A percentile compares a stretch with the other conserved stretches of the same genome.
These are phyloP conservation scores for Cassiopea andromeda DNA, from an alignment of 30 jellyfish, hydroid and myxozoan genomes.

Conservation along the genomic window DNA sequence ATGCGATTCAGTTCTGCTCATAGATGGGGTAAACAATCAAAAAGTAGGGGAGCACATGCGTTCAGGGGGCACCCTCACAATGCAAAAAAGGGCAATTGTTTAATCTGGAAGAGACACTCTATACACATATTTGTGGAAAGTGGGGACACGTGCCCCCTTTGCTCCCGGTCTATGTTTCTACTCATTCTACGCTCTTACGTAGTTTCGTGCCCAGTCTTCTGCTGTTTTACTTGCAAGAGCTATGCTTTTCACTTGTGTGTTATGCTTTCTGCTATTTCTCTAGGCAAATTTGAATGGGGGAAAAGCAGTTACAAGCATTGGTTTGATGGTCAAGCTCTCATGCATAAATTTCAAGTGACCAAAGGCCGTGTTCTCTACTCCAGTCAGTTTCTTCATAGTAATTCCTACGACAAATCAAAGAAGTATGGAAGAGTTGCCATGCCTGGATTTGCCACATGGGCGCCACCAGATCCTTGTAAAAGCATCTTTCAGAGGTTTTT, in stretches of 20 bases:
- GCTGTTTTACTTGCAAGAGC: neutral
- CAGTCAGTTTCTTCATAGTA: constrained; percentile 58
- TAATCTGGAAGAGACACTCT: no score
- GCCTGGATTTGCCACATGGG: constrained; percentile 66
- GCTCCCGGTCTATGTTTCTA: no score
- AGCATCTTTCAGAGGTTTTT: constrained; percentile 63
- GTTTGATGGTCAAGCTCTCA: constrained; percentile 56
- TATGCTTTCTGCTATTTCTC: neutral
- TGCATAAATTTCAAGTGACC: constrained; percentile 39
- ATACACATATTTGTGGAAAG: no score
- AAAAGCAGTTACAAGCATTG: constrained; percentile 48
- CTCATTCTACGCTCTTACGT: no score
- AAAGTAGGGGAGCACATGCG: no score
- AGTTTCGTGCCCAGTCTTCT: no score
- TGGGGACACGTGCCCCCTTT: no score
- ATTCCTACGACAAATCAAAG: constrained; percentile 31
- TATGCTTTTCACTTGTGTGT: no score
- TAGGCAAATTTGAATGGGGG: constrained; percentile 71
- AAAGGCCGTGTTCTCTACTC: constrained; percentile 52
- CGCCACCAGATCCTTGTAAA: constrained; percentile 76
- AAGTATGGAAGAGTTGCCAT: constrained; percentile 46
- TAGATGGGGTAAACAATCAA: no score
- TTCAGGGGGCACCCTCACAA: no score
- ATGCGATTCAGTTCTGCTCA: no score
- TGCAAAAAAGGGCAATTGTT: no score